These are phyloP conservation scores for Spodoptera frugiperda DNA, from an alignment of 1,140 invertebrate genomes.

Conservation along the genomic window DNA sequence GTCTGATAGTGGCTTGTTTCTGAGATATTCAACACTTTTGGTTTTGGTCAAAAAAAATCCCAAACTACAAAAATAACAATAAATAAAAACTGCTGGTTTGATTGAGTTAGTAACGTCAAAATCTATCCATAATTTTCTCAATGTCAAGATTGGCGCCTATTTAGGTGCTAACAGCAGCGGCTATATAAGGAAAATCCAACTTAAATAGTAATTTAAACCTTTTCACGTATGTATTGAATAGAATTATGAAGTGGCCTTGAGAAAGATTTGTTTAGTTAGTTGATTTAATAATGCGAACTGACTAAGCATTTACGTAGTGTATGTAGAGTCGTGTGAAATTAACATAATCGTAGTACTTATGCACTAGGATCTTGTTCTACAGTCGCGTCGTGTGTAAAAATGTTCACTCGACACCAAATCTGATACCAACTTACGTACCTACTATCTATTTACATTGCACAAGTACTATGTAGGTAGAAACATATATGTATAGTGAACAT, in stretches of 20 bases:
- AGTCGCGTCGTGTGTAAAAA: not conserved
- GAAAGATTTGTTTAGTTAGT: slow-evolving; percentile 34
- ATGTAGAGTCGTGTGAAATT: not conserved
- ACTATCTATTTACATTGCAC: too few species aligned
- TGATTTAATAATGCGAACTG: not conserved
- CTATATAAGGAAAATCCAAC: not conserved
- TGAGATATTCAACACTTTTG: too few species aligned
- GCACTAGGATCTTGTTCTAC: not conserved
- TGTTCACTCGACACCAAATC: not conserved
- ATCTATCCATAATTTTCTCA: too few species aligned
- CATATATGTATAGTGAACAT: not conserved
- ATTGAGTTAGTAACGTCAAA: too few species aligned
- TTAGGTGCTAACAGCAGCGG: too few species aligned
- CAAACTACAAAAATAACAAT: too few species aligned
- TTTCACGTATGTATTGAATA: slow-evolving; percentile 20
- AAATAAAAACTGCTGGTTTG: too few species aligned
- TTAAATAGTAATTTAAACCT: not conserved
- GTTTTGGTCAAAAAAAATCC: too few species aligned
- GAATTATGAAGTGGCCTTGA: slow-evolving; percentile 9
- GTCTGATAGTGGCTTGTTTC: too few species aligned
- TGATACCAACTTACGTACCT: too few species aligned
- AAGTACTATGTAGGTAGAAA: not conserved
- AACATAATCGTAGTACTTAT: not conserved
- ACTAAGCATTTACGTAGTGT: not conserved
- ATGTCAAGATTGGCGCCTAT: too few species aligned